Conservation (phyloP, 2,113 vertebrate species). For the Zootoca vivipara region DNA sequence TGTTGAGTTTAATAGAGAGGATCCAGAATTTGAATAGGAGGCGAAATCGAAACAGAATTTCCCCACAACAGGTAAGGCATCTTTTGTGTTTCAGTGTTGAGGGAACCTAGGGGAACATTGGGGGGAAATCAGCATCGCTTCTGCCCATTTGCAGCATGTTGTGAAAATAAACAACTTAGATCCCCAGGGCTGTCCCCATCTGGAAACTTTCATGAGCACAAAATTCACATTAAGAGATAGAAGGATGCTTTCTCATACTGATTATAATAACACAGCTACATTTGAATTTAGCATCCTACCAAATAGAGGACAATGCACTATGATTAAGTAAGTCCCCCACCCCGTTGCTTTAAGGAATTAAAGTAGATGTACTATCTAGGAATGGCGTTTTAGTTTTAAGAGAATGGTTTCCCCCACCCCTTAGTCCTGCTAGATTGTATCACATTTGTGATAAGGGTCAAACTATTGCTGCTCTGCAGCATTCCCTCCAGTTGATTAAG, state of each 20-base stretch:
- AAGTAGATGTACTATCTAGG: background rate
- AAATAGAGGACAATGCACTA: conserved; percentile 34
- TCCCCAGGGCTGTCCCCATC: conserved; percentile 71
- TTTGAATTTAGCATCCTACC: conserved; percentile 29
- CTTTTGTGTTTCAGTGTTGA: conserved; percentile 27
- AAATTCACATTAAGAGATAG: conserved; percentile 56
- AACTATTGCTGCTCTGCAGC: background rate
- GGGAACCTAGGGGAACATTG: conserved; percentile 48
- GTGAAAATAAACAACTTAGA: conserved; percentile 70
- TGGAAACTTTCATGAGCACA: conserved; percentile 65
- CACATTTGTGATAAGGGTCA: background rate
- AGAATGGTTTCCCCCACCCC: background rate
- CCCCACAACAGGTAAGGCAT: conserved; percentile 12
- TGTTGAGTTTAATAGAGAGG: conserved; percentile 35
- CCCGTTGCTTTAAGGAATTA: conserved; percentile 15
- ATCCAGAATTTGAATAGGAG: background rate
- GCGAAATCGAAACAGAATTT: background rate
- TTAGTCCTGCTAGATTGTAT: background rate
- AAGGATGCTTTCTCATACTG: conserved; percentile 26
- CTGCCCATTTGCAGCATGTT: conserved; percentile 59
- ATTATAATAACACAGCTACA: conserved; percentile 29
- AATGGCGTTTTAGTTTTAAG: background rate
- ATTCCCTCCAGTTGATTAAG: background rate
- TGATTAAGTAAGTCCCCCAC: conserved; percentile 40
- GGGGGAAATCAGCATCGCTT: conserved; percentile 51